Evolutionary conservation across 2,888 invertebrate genomes (phyloP).

Genomic region (Eupithecia exiguata): DNA sequence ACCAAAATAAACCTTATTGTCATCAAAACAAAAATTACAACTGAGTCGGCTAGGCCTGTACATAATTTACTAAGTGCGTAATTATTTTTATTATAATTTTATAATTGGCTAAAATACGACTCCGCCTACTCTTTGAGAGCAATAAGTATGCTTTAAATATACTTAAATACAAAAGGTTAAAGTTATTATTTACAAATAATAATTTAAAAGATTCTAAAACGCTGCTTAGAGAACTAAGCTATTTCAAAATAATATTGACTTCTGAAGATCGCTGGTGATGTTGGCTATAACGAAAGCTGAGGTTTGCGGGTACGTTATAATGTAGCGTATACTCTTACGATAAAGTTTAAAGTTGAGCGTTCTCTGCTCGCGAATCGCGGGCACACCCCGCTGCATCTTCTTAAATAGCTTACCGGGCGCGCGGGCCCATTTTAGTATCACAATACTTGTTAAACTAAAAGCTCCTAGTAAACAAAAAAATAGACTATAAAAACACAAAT

Average conservation of each 20-base stretch:
- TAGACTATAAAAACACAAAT: slow-evolving; percentile 69
- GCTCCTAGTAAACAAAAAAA: slow-evolving; percentile 66
- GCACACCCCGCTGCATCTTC: slow-evolving; percentile 36
- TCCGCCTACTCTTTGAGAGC: slow-evolving; percentile 67
- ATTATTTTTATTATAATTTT: slow-evolving; percentile 50
- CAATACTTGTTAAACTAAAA: slow-evolving; percentile 78
- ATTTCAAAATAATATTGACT: slow-evolving; percentile 32
- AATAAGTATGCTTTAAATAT: slow-evolving; percentile 57
- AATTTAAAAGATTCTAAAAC: slow-evolving; percentile 59
- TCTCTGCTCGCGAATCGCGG: neutral
- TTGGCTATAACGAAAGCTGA: slow-evolving; percentile 13
- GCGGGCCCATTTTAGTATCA: slow-evolving; percentile 78
- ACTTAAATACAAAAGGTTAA: slow-evolving; percentile 77
- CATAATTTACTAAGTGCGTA: slow-evolving; percentile 57
- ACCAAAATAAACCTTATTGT: slow-evolving; percentile 51
- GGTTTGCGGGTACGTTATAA: slow-evolving; percentile 15
- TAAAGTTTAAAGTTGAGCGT: slow-evolving; percentile 5
- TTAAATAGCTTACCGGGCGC: slow-evolving; percentile 73
- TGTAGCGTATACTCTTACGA: slow-evolving; percentile 9
- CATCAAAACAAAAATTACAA: slow-evolving; percentile 46
- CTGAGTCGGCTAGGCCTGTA: slow-evolving; percentile 64
- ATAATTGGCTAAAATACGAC: slow-evolving; percentile 50
- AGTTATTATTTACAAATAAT: slow-evolving; percentile 78
- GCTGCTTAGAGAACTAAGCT: slow-evolving; percentile 36
- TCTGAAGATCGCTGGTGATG: slow-evolving; percentile 24